phyloP scores from a whole-genome alignment of 1,140 invertebrate genomes.

The Calycopis cecrops region DNA sequence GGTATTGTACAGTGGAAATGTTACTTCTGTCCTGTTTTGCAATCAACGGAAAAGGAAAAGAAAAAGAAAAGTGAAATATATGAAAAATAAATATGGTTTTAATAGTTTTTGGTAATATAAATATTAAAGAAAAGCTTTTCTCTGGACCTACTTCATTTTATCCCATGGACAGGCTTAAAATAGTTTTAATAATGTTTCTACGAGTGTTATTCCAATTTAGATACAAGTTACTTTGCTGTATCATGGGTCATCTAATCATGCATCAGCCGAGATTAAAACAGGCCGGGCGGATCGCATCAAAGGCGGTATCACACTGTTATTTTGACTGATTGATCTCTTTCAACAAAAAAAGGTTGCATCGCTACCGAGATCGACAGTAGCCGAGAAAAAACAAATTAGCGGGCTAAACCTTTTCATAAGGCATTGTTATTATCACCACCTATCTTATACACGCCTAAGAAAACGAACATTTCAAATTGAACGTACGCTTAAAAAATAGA shows the following conservation, averaged over 20 bases:
- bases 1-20: too few species aligned
- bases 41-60: too few species aligned
- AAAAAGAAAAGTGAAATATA: too few species aligned
- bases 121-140: too few species aligned
- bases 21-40: too few species aligned
- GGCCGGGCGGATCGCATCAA: constrained; percentile 68
- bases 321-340: constrained; percentile 73
- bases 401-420: constrained; percentile 73
- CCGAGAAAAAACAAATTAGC: constrained; percentile 74
- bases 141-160: too few species aligned
- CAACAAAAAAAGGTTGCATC: constrained; percentile 71
- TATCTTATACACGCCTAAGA: constrained; percentile 32
- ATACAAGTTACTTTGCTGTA: constrained; percentile 67
- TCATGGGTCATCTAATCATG: constrained; percentile 72
- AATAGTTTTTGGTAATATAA: too few species aligned
- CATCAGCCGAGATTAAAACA: constrained; percentile 71
- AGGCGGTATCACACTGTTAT: constrained; percentile 75
- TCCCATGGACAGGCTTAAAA: neutral
- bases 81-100: too few species aligned
- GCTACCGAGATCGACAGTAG: constrained; percentile 73
- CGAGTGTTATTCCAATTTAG: constrained; percentile 52
- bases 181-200: constrained; percentile 18
- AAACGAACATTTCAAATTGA: constrained; percentile 7
- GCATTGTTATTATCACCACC: constrained; percentile 72
- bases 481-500: constrained; percentile 5